Evolutionary conservation across 2,113 vertebrate species (phyloP).

Genomic region (Ctenomys sociabilis): DNA sequence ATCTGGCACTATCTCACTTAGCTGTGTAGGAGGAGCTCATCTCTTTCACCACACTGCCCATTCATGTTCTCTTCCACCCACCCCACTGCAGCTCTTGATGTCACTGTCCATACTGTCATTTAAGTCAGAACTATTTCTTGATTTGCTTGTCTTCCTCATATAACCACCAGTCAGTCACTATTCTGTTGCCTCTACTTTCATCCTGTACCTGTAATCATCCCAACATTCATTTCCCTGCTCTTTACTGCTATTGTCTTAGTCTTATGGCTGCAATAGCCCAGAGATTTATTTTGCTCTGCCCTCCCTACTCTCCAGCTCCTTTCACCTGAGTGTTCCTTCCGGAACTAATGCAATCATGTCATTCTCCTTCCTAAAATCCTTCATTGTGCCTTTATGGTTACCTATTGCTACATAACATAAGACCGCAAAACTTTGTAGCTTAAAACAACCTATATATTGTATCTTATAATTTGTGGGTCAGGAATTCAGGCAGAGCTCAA

Average conservation of each 20-base stretch:
- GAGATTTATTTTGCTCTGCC: background rate
- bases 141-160: background rate
- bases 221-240: background rate
- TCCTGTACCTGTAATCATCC: background rate
- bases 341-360: background rate
- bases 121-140: background rate
- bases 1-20: background rate
- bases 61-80: background rate
- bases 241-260: background rate
- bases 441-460: slow-evolving; percentile 1
- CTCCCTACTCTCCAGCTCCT: background rate
- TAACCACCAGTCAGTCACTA: background rate
- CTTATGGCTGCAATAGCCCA: background rate
- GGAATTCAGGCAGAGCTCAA: background rate
- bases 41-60: background rate
- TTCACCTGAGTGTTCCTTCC: background rate
- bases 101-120: background rate
- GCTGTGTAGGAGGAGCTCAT: background rate
- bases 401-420: background rate
- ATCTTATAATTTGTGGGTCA: background rate
- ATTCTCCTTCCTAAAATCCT: background rate
- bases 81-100: background rate
- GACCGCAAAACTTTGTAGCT: background rate
- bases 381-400: background rate
- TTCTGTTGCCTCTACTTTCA: background rate